A percentile compares a stretch with the other conserved stretches of the same genome.
Conservation (phyloP, 2,113 vertebrate genomes). For the Pterocles gutturalis region DNA sequence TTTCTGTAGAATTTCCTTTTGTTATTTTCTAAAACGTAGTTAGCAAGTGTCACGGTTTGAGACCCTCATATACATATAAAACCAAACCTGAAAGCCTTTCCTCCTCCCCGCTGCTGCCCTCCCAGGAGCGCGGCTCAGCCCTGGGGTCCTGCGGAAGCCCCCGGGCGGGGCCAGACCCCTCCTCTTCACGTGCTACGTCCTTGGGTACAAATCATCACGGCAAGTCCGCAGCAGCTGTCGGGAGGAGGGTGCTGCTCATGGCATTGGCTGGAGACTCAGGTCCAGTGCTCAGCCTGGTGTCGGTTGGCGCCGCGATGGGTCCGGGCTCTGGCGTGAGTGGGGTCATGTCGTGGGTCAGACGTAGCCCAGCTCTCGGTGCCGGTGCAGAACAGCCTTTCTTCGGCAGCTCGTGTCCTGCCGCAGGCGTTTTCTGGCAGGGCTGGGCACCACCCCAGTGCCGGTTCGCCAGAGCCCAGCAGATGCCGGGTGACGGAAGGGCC, state of each 20-base stretch:
- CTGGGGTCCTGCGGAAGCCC: background rate
- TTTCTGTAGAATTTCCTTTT: conserved; percentile 26
- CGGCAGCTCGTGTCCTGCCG: background rate
- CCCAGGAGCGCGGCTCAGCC: background rate
- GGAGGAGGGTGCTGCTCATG: background rate
- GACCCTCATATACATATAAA: background rate
- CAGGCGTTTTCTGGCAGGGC: accelerated
- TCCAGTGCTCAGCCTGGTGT: background rate
- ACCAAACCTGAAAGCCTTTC: background rate
- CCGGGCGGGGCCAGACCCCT: no score
- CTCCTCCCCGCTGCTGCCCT: background rate
- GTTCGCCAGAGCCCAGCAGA: background rate
- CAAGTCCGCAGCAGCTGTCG: background rate
- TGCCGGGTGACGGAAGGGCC: background rate
- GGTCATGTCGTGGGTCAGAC: accelerated
- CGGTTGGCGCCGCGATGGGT: background rate
- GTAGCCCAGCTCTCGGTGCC: accelerated
- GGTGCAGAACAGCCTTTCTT: background rate
- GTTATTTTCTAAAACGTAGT: background rate
- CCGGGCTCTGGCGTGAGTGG: background rate
- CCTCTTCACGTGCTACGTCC: accelerated
- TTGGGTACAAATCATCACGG: accelerated
- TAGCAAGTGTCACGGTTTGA: background rate
- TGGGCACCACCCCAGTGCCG: accelerated
- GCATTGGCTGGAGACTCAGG: background rate